Evolutionary conservation across 2,888 invertebrate species (phyloP).

Genomic region (Heteropelma amictum): DNA sequence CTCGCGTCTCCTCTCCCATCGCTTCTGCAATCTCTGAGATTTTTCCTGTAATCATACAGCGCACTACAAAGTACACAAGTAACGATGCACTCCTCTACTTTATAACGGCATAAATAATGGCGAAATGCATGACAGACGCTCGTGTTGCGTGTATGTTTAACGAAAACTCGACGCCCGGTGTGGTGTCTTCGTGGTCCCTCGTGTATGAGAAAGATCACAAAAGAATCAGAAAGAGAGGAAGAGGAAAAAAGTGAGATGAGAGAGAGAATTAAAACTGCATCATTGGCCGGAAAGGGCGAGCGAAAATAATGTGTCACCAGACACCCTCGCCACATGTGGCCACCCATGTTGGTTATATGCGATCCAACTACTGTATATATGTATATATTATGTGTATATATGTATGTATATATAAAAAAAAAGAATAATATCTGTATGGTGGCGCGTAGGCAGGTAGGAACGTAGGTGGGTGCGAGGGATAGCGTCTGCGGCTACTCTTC

Average conservation of each 20-base stretch:
- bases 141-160: background rate
- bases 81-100: slow-evolving; percentile 34
- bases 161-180: slow-evolving; percentile 44
- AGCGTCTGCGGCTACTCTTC: slow-evolving; percentile 38
- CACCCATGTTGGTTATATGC: slow-evolving; percentile 63
- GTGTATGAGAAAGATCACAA: slow-evolving; percentile 35
- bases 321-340: slow-evolving; percentile 67
- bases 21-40: no score
- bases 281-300: slow-evolving; percentile 63
- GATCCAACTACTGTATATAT: slow-evolving; percentile 28
- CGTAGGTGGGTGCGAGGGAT: slow-evolving; percentile 52
- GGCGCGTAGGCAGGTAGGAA: slow-evolving; percentile 59
- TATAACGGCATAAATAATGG: slow-evolving; percentile 47
- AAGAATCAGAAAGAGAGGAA: slow-evolving; percentile 12
- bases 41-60: no score
- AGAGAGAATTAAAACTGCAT: slow-evolving; percentile 56
- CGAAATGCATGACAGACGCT: slow-evolving; percentile 7
- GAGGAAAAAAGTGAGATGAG: slow-evolving; percentile 35
- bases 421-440: slow-evolving; percentile 24
- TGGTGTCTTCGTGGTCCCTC: slow-evolving; percentile 13
- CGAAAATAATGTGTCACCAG: slow-evolving; percentile 71
- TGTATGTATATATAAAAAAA: slow-evolving; percentile 1
- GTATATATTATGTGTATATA: background rate
- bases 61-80: slow-evolving; percentile 27
- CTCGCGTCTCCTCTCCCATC: no score